Evolutionary conservation across 2,113 vertebrate species (phyloP), one percentile per base, ranked within the genome.

Genomic region (Cavia porcellus): DNA sequence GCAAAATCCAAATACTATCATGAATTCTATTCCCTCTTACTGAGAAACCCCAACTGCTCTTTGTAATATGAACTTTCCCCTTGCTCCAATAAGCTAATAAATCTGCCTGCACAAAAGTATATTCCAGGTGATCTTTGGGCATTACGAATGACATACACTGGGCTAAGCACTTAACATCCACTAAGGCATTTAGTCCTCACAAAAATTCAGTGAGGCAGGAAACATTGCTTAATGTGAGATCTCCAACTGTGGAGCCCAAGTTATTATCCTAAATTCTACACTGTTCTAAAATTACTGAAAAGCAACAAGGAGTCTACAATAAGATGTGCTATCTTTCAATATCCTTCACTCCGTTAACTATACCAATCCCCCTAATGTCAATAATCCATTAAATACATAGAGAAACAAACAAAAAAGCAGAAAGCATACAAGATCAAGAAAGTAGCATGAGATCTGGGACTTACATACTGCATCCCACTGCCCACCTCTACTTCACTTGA

Each of bases 11-110:
- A 85, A 92, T 24, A 32, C 24, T 32, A 72, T 28, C 7, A 66
- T 28, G 93, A 75, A 38, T 28, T n/a, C 57, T 86, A 45, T 1
- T n/a, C 42, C 24, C 3, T 4, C 50, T 80, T 74, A 72, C 25
- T 57, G 28, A 83, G 47, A 89, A 80, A 47, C 24, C 74, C 32
- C 68, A 94, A 15, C 14, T 82, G 9, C 59, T 85, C 35, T 79
- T 95, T 38, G 30, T 30, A 14, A 50, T 62, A 42, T 42, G 0
- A 42, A 55, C 52, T 50, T 95, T 42, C 24, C 14, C 42, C 42
- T 92, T 92, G 32, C 17, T 57, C 87, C 14, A 17, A 10, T 52
- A 94, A 97, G 38, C n/a, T 84, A 85, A 62, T 94, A 66, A 92
- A 92, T 11, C 68, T 88, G 10, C 61, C 45, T 86, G 28, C 90